Base-by-base conservation (phyloP, 2,888 invertebrate species). In the Abrostola tripartita region DNA sequence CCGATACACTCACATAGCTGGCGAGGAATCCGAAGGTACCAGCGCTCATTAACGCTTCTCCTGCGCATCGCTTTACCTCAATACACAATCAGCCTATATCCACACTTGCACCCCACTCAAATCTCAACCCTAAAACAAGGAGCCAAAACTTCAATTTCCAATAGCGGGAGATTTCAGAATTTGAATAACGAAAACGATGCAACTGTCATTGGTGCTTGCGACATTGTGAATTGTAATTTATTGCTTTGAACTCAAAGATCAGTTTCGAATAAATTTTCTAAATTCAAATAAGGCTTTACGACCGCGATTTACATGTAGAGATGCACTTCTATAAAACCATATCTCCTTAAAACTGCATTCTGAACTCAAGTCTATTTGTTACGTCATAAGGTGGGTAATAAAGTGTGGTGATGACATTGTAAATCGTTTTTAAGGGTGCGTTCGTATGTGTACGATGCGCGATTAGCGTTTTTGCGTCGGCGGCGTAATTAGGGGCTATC, bases 391-490 rank as follows among this genome's bases (percentile, higher is more conserved):
- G 72, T 72, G 11, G 38, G 55, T 54, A 68, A 69, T 76, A 1
- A 10, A 5, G 35, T 79, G 64, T n/a, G 10, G 24, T 24, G 6
- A 7, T 37, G 14, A 36, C 6, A 64, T 68, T 71, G 70, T 65
- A 73, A 65, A 72, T 74, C 68, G 70, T 68, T 77, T 81, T 64
- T 66, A 75, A 72, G 69, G 67, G 53, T 71, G 74, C 69, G 71
- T 74, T 67, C 78, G 81, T 78, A 73, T 70, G 75, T 78, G 85
- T 87, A 86, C 89, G 91, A 89, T 89, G 88, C 84, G 87, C 92
- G 94, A 94, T 94, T 93, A 93, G 91, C 88, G 93, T 94, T 94
- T 94, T 94, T 94, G 93, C 90, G 84, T 85, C 85, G 82, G 84
- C 85, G 77, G 83, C 88, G 91, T 94, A 94, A 94, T 94, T 94